phyloP scores from a whole-genome alignment of 2,888 invertebrate genomes.

The Drosophila phalerata region DNA sequence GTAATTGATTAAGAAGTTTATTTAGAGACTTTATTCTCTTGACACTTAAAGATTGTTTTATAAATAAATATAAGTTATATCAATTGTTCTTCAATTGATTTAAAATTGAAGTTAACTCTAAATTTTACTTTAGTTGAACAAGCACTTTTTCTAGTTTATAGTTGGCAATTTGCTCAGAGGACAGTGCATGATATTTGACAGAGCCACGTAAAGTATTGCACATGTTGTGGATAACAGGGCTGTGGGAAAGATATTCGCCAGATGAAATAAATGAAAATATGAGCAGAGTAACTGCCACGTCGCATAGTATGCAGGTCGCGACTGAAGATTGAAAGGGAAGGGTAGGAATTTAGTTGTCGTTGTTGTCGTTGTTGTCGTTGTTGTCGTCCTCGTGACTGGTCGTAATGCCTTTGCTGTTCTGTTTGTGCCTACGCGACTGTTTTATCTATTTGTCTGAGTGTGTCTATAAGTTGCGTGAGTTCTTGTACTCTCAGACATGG shows the following conservation, averaged over 20 bases:
- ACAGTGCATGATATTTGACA: slow-evolving; percentile 10
- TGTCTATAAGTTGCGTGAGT: slow-evolving; percentile 69
- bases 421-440: slow-evolving; percentile 23
- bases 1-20: not conserved
- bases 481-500: slow-evolving; percentile 69
- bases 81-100: not conserved
- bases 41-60: too few species aligned
- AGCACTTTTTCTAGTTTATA: slow-evolving; percentile 17
- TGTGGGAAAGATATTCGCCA: not conserved
- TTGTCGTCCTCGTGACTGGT: slow-evolving; percentile 18
- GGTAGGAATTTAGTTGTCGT: not conserved
- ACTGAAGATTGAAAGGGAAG: not conserved
- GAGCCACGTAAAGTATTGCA: slow-evolving; percentile 55
- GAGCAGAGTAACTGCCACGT: slow-evolving; percentile 38
- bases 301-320: slow-evolving; percentile 18
- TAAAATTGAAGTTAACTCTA: not conserved
- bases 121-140: slow-evolving; percentile 5
- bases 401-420: slow-evolving; percentile 24
- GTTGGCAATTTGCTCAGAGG: slow-evolving; percentile 21
- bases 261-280: slow-evolving; percentile 25
- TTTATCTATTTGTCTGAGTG: slow-evolving; percentile 43
- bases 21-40: too few species aligned
- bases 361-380: not conserved
- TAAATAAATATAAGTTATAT: too few species aligned
- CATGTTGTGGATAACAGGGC: slow-evolving; percentile 15